A percentile compares a stretch with the other conserved stretches of the same genome.
phyloP scores from a whole-genome alignment of 2,888 invertebrate species.

The Nemapogon koenigi region DNA sequence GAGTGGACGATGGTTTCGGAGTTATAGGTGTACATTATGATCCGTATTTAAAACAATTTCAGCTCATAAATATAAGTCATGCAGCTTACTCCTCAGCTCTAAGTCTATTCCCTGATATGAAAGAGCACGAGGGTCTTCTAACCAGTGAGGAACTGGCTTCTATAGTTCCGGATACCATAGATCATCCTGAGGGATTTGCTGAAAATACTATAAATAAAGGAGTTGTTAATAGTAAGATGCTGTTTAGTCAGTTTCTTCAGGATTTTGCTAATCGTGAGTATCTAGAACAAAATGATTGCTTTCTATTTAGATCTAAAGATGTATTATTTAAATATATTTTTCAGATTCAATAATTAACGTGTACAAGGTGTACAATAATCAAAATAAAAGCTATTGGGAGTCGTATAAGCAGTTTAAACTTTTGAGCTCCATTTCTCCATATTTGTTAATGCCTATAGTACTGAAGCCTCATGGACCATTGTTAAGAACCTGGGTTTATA shows the following conservation, averaged over 20 bases:
- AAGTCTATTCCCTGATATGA: conserved; percentile 55
- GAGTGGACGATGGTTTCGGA: conserved; percentile 2
- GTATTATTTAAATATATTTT: conserved; percentile 14
- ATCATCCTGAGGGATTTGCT: neutral
- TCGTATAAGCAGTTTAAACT: conserved; percentile 38
- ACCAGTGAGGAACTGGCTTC: conserved; percentile 32
- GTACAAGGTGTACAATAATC: conserved; percentile 29
- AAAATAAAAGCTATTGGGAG: conserved; percentile 33
- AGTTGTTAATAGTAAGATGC: neutral
- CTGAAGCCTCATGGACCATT: conserved; percentile 49
- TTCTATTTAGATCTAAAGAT: neutral
- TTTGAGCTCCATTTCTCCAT: conserved; percentile 36
- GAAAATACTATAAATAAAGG: neutral
- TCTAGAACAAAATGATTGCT: neutral
- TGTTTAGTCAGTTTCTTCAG: conserved; percentile 1
- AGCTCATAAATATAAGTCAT: conserved; percentile 48
- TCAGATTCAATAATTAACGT: conserved; percentile 51
- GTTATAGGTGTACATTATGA: too few relatives aligned
- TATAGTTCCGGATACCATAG: conserved; percentile 32
- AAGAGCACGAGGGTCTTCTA: conserved; percentile 44
- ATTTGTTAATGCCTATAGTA: conserved; percentile 38
- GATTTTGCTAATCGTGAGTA: conserved; percentile 2
- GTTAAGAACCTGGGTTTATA: conserved; percentile 38
- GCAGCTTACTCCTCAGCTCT: conserved; percentile 50
- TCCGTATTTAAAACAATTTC: conserved; percentile 18